A percentile compares a stretch with the other conserved stretches of the same genome.
Conservation (phyloP, 2,888 invertebrate species). For the Antitype chi region DNA sequence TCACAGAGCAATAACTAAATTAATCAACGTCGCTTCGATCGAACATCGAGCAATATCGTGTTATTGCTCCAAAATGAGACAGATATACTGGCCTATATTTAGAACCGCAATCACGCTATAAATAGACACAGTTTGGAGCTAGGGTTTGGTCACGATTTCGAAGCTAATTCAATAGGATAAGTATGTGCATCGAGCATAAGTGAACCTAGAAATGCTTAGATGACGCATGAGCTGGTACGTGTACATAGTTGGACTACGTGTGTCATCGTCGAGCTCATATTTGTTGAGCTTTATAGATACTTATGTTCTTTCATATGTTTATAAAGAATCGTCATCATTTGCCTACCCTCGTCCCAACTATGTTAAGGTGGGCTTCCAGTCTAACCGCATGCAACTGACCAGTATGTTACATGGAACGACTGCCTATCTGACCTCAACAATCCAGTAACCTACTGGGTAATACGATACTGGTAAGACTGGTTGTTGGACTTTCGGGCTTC, state of each 20-base stretch:
- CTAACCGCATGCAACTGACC: no score
- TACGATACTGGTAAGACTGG: no score
- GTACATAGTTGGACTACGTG: constrained; percentile 22
- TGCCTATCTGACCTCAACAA: no score
- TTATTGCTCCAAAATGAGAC: constrained; percentile 37
- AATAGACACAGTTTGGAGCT: constrained; percentile 6
- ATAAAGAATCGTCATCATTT: no score
- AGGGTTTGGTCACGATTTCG: background rate
- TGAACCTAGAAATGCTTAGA: background rate
- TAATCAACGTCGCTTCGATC: constrained; percentile 46
- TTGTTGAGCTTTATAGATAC: background rate
- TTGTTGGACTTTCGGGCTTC: no score
- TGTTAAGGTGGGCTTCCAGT: no score
- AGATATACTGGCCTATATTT: constrained; percentile 41
- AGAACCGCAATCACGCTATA: constrained; percentile 15
- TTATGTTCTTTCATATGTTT: background rate
- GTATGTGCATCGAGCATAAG: background rate
- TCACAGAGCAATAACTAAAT: constrained; percentile 48
- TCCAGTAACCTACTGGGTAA: no score
- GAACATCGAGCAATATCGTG: constrained; percentile 24
- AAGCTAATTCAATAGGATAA: constrained; percentile 18
- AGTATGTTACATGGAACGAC: no score
- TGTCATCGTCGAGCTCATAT: background rate
- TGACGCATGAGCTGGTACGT: constrained; percentile 2
- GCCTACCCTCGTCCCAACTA: no score